Base-by-base conservation (phyloP, 2,113 vertebrate genomes). In the Jacana jacana region DNA sequence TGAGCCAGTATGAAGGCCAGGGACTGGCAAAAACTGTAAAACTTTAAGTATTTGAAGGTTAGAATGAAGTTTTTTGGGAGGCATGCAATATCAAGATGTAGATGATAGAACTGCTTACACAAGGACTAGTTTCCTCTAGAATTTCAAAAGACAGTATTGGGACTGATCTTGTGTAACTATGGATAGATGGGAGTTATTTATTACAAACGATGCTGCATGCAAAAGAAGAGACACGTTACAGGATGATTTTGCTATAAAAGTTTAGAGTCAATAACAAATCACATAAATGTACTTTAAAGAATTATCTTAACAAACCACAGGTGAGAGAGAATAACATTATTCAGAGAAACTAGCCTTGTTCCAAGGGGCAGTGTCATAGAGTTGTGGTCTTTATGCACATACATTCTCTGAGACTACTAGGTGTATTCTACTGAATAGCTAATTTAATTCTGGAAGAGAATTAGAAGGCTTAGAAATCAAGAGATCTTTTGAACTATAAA, bases 101-200 rank as follows among this genome's bases (percentile, higher is more conserved):
- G 88, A 48, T 83, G 44, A 77, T 57, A 35, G 52, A 76, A 42
- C 28, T 75, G 25, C 61, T 44, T 65, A 63, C 5, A 4, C 18
- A 13, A 72, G 33, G 73, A 91, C 76, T 60, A 31, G 51, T 84
- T 44, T 93, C 88, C 91, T 83, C 76, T 79, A 76, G 93, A 92
- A 66, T 93, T 90, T 71, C 80, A 87, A 88, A 71, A n/a, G 57
- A 82, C 24, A 61, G 42, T 81, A 54, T 66, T 31, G 18, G 3
- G 17, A 88, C 68, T 77, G 30, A 33, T 54, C 77, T 93, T 84
- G 68, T 91, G 8, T 79, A 65, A 69, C 86, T 88, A 4, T 54
- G 66, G 63, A 37, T 54, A 88, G 76, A 55, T 76, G 40, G 55
- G 49, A 89, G 15, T 96, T 98, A 98, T 97, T 97, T 98, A 96